A percentile compares a stretch with the other conserved stretches of the same genome.
Conservation (phyloP, 2,113 vertebrate species). For the Oreochromis aureus region DNA sequence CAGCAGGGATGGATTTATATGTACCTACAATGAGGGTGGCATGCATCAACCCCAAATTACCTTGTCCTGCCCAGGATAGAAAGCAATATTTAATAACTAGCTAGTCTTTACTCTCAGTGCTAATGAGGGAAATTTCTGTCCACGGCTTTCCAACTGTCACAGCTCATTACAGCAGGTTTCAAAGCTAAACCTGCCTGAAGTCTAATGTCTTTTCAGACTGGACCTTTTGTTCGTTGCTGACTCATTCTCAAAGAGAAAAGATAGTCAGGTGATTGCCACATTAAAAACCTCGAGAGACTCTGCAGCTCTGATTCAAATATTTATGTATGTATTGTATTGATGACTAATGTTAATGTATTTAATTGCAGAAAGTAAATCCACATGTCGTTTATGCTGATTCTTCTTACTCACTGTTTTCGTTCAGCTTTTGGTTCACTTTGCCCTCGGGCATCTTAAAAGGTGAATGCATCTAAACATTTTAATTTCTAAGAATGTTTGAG, state of each 20-base stretch:
- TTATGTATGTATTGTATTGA: not conserved
- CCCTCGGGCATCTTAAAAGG: not conserved
- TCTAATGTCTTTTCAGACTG: slow-evolving; percentile 5
- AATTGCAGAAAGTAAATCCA: not conserved
- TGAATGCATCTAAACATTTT: not conserved
- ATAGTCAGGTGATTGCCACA: not conserved
- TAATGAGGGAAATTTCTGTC: slow-evolving; percentile 14
- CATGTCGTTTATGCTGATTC: not conserved
- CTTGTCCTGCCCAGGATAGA: not conserved
- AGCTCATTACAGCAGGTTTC: slow-evolving; percentile 19
- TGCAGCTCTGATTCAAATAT: not conserved
- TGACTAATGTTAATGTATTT: not conserved
- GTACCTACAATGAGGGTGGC: not conserved
- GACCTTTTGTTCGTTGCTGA: not conserved
- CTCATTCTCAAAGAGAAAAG: not conserved
- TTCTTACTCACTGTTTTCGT: not conserved
- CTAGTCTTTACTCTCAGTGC: not conserved
- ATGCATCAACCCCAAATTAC: not conserved
- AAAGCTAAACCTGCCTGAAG: not conserved
- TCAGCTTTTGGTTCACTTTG: not conserved
- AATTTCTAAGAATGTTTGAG: not conserved
- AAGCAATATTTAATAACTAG: slow-evolving; percentile 5
- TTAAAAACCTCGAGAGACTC: not conserved
- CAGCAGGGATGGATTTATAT: not conserved
- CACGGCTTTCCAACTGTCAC: not conserved